Percentiles rank a stretch among this genome's conserved stretches.
Conservation (phyloP, 2,113 vertebrate genomes). For the Rutilus rutilus region DNA sequence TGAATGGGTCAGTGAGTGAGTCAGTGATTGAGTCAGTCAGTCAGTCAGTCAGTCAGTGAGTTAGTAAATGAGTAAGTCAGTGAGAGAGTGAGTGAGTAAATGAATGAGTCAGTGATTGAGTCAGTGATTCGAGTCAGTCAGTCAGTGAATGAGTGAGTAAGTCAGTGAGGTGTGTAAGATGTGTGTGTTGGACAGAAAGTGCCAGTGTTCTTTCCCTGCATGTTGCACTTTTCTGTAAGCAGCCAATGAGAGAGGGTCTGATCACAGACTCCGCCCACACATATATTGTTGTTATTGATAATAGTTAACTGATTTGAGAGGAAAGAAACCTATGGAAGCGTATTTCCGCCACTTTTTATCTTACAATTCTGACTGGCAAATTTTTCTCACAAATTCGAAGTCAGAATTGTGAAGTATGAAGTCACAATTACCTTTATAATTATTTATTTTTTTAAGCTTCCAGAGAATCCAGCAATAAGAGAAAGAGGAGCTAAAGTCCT, state of each 20-base stretch:
- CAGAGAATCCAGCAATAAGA: slow-evolving; percentile 13
- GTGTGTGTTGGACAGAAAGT: not conserved
- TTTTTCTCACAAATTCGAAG: no score
- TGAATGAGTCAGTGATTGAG: fast-evolving
- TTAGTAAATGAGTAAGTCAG: fast-evolving
- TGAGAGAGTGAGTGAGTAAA: no score
- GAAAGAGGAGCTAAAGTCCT: not conserved
- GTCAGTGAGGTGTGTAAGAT: not conserved
- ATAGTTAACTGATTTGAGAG: not conserved
- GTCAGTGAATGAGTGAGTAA: fast-evolving
- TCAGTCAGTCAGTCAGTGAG: no score
- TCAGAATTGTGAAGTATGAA: no score
- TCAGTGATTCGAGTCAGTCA: no score
- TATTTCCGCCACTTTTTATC: no score
- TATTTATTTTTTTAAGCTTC: no score
- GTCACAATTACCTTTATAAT: no score
- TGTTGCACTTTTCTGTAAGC: slow-evolving; percentile 19
- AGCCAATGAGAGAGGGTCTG: slow-evolving; percentile 12
- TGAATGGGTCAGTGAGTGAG: not conserved
- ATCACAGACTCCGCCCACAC: slow-evolving; percentile 1
- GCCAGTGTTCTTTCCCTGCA: not conserved
- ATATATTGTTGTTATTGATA: not conserved
- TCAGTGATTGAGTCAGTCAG: no score
- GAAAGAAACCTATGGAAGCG: not conserved
- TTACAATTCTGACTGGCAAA: no score